These are phyloP conservation scores for Tachyglossus aculeatus DNA, from an alignment of 2,797 vertebrate genomes.

Conservation along the genomic window DNA sequence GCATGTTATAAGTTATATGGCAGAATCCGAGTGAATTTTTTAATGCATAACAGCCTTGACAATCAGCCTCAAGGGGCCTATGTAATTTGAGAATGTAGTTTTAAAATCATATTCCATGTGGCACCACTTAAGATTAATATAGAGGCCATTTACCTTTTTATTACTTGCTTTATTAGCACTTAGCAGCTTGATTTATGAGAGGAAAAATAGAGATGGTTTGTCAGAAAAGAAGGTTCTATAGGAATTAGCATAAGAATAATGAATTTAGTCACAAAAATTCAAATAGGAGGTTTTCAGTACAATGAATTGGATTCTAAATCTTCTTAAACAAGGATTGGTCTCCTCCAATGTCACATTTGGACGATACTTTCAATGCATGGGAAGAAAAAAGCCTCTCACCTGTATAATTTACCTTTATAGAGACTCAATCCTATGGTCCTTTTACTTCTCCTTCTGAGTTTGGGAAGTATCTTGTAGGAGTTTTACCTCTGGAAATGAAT, in stretches of 20 bases:
- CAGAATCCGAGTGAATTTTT: slow-evolving; percentile 28
- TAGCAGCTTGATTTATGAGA: slow-evolving; percentile 36
- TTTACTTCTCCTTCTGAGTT: too few relatives aligned
- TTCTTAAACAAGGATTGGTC: too few relatives aligned
- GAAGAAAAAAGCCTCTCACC: too few relatives aligned
- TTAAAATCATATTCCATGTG: slow-evolving; percentile 27
- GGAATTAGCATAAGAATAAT: neutral
- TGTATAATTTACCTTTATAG: too few relatives aligned
- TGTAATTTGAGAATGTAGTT: slow-evolving; percentile 18
- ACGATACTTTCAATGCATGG: too few relatives aligned
- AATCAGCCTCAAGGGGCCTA: slow-evolving; percentile 7
- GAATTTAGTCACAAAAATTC: neutral
- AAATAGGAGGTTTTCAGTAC: neutral
- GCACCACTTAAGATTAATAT: slow-evolving; percentile 38
- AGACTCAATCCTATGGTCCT: too few relatives aligned
- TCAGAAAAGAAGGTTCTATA: neutral
- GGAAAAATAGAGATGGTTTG: slow-evolving; percentile 2
- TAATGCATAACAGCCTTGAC: neutral
- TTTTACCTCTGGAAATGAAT: too few relatives aligned
- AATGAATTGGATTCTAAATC: too few relatives aligned
- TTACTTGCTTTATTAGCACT: slow-evolving; percentile 44
- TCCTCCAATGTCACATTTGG: too few relatives aligned
- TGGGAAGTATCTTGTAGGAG: too few relatives aligned
- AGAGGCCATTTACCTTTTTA: slow-evolving; percentile 40
- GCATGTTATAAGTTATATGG: slow-evolving; percentile 14